Conservation (phyloP, 2,888 invertebrate genomes). For the Drosophila nr. fundita region DNA sequence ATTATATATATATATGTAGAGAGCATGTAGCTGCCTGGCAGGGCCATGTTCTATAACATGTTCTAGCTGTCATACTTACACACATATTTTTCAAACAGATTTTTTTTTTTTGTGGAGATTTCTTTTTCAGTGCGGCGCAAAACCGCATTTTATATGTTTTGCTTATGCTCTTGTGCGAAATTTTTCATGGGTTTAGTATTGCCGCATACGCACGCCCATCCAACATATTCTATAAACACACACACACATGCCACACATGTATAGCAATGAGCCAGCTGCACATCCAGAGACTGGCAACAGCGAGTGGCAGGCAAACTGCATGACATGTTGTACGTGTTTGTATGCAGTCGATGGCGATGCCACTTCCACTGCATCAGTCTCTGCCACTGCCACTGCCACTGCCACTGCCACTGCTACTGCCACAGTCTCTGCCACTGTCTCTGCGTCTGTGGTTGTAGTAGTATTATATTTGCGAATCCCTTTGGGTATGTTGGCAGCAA, state of each 20-base stretch:
- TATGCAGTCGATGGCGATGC: slow-evolving; percentile 51
- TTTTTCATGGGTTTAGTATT: slow-evolving; percentile 73
- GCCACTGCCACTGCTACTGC: slow-evolving; percentile 17
- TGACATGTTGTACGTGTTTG: slow-evolving; percentile 74
- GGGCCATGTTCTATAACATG: slow-evolving; percentile 38
- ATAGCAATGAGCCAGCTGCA: slow-evolving; percentile 27
- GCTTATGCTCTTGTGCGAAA: slow-evolving; percentile 64
- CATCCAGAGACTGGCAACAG: slow-evolving; percentile 22
- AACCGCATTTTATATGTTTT: slow-evolving; percentile 79
- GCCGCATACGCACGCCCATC: slow-evolving; percentile 42
- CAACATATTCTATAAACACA: slow-evolving; percentile 17
- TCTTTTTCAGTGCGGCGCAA: slow-evolving; percentile 48
- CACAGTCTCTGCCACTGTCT: neutral
- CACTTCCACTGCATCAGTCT: neutral
- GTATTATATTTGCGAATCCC: slow-evolving; percentile 80
- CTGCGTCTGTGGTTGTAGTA: slow-evolving; percentile 59
- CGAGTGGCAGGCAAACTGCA: slow-evolving; percentile 48
- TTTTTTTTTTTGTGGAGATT: slow-evolving; percentile 51
- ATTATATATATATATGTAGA: neutral
- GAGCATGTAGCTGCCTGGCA: slow-evolving; percentile 1
- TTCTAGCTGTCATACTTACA: slow-evolving; percentile 65
- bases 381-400: slow-evolving; percentile 15
- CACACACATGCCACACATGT: slow-evolving; percentile 25
- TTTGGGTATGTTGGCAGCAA: slow-evolving; percentile 79
- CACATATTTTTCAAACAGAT: slow-evolving; percentile 65